A percentile compares a stretch with the other conserved stretches of the same genome.
Evolutionary conservation across 2,888 invertebrate species (phyloP).

Genomic region (Clistopyga incitator): DNA sequence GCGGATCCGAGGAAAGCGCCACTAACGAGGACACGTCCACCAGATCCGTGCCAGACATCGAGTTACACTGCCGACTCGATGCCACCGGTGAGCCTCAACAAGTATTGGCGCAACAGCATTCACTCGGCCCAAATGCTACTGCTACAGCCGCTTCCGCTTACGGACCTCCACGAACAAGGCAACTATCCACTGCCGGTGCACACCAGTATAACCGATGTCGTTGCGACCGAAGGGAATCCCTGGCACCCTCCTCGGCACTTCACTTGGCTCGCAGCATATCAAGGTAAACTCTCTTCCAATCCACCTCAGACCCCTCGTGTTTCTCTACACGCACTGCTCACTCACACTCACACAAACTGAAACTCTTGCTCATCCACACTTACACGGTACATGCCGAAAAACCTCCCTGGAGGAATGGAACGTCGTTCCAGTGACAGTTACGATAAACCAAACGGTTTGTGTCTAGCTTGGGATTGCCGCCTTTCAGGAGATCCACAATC

Average conservation of each 20-base stretch:
- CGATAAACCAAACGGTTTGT: no score
- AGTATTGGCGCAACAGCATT: constrained; percentile 67
- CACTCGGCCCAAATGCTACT: constrained; percentile 64
- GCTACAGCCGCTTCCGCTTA: constrained; percentile 66
- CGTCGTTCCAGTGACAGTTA: no score
- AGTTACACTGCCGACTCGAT: constrained; percentile 90
- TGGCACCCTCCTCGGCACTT: constrained; percentile 90
- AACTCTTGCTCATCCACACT: not conserved
- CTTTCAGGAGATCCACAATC: no score
- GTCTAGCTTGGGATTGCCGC: no score
- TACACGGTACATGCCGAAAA: not conserved
- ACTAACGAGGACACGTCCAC: constrained; percentile 90
- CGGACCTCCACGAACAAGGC: constrained; percentile 69
- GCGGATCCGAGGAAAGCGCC: constrained; percentile 92
- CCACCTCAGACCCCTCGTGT: not conserved
- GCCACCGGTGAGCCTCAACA: constrained; percentile 83
- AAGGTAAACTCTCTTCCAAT: constrained; percentile 77
- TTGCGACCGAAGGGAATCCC: constrained; percentile 93
- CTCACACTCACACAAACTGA: not conserved
- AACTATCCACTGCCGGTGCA: constrained; percentile 69
- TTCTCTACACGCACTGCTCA: not conserved
- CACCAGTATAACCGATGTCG: constrained; percentile 86
- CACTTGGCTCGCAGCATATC: constrained; percentile 94
- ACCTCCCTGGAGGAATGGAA: no score
- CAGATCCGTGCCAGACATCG: constrained; percentile 93